Percentiles rank a stretch among this genome's conserved stretches.
These are phyloP conservation scores for Harpegnathos saltator DNA, from an alignment of 1,140 invertebrate species.

Conservation along the genomic window DNA sequence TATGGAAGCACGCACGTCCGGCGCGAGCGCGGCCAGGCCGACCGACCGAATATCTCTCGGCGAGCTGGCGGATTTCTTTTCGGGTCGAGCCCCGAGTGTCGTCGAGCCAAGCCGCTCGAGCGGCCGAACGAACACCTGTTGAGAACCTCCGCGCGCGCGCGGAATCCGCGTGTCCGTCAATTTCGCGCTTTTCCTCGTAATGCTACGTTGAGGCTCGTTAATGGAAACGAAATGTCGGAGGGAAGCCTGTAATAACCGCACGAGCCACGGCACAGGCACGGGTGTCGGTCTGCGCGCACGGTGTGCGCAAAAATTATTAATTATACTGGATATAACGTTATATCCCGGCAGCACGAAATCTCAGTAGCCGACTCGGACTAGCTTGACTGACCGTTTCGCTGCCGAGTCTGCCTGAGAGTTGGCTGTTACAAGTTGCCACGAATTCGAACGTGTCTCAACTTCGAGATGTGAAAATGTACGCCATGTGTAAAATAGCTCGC, in stretches of 20 bases:
- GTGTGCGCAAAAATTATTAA: not conserved
- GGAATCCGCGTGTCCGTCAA: too few species aligned
- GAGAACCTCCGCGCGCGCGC: not conserved
- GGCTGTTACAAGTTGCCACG: too few species aligned
- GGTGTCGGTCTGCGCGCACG: too few species aligned
- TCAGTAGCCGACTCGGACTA: too few species aligned
- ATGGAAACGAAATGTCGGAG: not conserved
- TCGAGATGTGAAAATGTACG: too few species aligned
- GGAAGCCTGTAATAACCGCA: too few species aligned
- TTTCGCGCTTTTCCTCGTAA: not conserved
- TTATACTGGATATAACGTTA: not conserved
- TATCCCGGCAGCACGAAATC: too few species aligned
- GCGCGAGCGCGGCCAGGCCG: constrained; percentile 32
- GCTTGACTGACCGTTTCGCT: too few species aligned
- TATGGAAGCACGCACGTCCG: constrained; percentile 47
- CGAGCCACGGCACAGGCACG: too few species aligned
- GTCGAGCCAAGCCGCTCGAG: not conserved
- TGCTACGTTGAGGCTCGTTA: not conserved
- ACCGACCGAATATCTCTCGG: constrained; percentile 50
- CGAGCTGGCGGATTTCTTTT: constrained; percentile 65
- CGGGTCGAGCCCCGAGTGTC: not conserved
- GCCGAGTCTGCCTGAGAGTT: too few species aligned
- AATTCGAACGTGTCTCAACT: too few species aligned
- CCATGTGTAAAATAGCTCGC: too few species aligned
- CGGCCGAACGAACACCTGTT: not conserved